phyloP scores from a whole-genome alignment of 2,888 invertebrate species.

The Mythimna lalbum region DNA sequence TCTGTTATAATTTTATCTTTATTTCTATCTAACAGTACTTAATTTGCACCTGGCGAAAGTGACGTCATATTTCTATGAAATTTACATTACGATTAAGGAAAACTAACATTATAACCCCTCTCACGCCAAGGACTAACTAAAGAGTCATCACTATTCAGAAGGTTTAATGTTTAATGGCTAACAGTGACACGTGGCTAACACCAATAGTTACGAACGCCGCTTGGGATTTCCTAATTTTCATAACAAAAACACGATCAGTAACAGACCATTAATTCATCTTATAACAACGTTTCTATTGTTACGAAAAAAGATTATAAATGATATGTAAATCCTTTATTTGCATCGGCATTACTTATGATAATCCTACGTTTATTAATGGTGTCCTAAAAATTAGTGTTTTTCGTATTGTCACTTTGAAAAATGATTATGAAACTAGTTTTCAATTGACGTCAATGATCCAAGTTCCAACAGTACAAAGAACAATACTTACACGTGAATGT shows the following conservation, averaged over 20 bases:
- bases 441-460: conserved; percentile 48
- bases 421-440: conserved; percentile 35
- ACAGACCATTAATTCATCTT: conserved; percentile 41
- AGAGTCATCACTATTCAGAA: conserved; percentile 39
- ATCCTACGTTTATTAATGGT: conserved; percentile 46
- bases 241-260: conserved; percentile 30
- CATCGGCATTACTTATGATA: conserved; percentile 32
- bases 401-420: conserved; percentile 31
- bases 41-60: conserved; percentile 14
- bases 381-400: conserved; percentile 30
- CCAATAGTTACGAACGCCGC: conserved; percentile 20
- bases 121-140: conserved; percentile 18
- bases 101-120: conserved; percentile 35
- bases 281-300: conserved; percentile 12
- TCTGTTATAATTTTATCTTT: conserved; percentile 9
- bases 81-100: conserved; percentile 14
- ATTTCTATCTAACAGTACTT: background rate
- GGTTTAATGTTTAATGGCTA: conserved; percentile 39
- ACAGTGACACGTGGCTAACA: conserved; percentile 22
- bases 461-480: conserved; percentile 28
- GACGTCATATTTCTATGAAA: conserved; percentile 43
- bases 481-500: conserved; percentile 8
- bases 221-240: conserved; percentile 48
- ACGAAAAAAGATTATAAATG: conserved; percentile 27
- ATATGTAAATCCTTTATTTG: conserved; percentile 45